A percentile compares a stretch with the other conserved stretches of the same genome.
These are phyloP conservation scores for Pocota personata DNA, from an alignment of 2,888 invertebrate species.

Conservation along the genomic window DNA sequence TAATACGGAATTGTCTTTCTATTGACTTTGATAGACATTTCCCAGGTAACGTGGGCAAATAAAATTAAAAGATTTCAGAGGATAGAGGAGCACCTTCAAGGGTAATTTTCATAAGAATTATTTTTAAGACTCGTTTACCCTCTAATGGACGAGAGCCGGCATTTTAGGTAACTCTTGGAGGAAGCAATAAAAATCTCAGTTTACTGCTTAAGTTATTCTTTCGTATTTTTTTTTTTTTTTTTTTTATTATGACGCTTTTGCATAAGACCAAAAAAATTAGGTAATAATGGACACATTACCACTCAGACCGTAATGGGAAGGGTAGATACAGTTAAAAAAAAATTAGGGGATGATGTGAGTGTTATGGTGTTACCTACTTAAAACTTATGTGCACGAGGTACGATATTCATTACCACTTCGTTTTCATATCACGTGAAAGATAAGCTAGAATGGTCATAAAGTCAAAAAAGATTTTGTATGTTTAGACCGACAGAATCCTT, in stretches of 20 bases:
- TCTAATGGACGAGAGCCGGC: constrained; percentile 9
- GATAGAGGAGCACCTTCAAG: neutral
- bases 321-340: neutral
- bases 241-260: constrained; percentile 16
- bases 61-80: neutral
- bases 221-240: neutral
- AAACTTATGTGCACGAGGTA: neutral
- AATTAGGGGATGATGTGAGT: neutral
- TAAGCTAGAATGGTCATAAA: no score
- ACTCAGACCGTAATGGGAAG: neutral
- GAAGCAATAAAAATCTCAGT: constrained; percentile 29
- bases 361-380: neutral
- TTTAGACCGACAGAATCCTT: no score
- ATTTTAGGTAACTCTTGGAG: neutral
- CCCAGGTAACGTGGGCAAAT: neutral
- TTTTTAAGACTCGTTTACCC: neutral
- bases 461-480: neutral
- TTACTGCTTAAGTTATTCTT: constrained; percentile 17
- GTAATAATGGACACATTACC: constrained; percentile 28
- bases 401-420: neutral
- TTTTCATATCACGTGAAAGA: neutral
- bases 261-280: neutral
- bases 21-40: neutral
- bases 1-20: neutral
- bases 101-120: neutral